Conservation (phyloP, 30 jellyfish, hydroid and myxozoan species). For the Calvadosia cruxmelitensis region DNA sequence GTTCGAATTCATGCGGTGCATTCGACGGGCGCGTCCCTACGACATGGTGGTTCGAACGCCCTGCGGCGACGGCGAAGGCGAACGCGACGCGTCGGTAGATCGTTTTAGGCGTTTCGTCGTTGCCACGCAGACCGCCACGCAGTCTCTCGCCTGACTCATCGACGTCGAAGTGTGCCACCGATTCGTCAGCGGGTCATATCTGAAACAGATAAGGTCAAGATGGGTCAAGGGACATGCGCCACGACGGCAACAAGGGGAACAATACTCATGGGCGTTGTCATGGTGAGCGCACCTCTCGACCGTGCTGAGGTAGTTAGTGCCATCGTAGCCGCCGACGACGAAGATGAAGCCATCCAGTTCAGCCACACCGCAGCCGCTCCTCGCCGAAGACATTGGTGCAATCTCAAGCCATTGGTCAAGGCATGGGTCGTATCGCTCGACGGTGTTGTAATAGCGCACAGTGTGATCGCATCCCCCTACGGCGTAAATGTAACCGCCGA, state of each 20-base stretch:
- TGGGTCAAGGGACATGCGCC: too few species aligned
- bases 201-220: background rate
- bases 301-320: constrained; percentile 58
- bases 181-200: constrained; percentile 88
- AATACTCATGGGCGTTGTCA: too few species aligned
- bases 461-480: constrained; percentile 81
- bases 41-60: too few species aligned
- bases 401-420: constrained; percentile 74
- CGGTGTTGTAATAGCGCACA: constrained; percentile 25
- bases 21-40: too few species aligned
- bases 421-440: constrained; percentile 76
- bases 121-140: constrained; percentile 91
- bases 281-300: constrained; percentile 48
- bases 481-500: constrained; percentile 77
- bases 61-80: background rate
- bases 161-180: constrained; percentile 73
- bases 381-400: constrained; percentile 60
- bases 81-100: background rate
- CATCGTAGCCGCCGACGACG: constrained; percentile 91
- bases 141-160: constrained; percentile 83
- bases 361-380: constrained; percentile 90
- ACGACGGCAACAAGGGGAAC: too few species aligned
- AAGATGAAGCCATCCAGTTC: constrained; percentile 77
- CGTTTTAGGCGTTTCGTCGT: constrained; percentile 20
- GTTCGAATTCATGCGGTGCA: too few species aligned